Evolutionary conservation across 2,113 vertebrate genomes (phyloP).

Genomic region (Vulpes lagopus): DNA sequence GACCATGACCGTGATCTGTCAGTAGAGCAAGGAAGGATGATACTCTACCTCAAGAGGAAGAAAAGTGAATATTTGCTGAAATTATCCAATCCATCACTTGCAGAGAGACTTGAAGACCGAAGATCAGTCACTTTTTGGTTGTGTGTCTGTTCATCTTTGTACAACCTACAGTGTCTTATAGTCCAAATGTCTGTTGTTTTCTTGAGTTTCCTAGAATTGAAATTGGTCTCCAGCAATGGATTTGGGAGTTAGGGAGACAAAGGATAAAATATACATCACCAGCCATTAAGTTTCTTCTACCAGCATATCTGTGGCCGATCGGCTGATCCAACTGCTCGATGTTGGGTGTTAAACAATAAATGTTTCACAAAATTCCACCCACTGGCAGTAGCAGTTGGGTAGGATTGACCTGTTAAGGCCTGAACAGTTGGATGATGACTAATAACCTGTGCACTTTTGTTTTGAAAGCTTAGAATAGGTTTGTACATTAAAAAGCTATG

Average conservation of each 20-base stretch:
- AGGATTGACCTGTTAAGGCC: not conserved
- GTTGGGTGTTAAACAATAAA: not conserved
- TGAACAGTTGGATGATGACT: not conserved
- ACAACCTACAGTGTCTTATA: not conserved
- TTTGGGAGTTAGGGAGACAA: not conserved
- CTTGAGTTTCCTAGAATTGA: not conserved
- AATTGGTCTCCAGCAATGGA: not conserved
- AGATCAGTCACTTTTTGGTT: not conserved
- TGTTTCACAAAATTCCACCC: not conserved
- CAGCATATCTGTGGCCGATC: not conserved
- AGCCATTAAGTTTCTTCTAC: not conserved
- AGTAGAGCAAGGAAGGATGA: not conserved
- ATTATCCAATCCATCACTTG: too few species aligned
- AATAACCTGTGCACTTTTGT: not conserved
- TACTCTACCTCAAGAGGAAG: not conserved
- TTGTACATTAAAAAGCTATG: not conserved
- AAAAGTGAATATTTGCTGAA: not conserved
- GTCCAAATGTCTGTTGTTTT: not conserved
- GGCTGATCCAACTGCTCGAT: not conserved
- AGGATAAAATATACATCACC: not conserved
- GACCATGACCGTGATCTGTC: not conserved
- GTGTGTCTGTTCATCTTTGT: not conserved
- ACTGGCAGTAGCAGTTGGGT: not conserved
- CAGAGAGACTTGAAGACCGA: not conserved
- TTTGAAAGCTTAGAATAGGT: conserved; percentile 42